Evolutionary conservation across 2,888 invertebrate genomes (phyloP).

Genomic region (Trimorus sp.): DNA sequence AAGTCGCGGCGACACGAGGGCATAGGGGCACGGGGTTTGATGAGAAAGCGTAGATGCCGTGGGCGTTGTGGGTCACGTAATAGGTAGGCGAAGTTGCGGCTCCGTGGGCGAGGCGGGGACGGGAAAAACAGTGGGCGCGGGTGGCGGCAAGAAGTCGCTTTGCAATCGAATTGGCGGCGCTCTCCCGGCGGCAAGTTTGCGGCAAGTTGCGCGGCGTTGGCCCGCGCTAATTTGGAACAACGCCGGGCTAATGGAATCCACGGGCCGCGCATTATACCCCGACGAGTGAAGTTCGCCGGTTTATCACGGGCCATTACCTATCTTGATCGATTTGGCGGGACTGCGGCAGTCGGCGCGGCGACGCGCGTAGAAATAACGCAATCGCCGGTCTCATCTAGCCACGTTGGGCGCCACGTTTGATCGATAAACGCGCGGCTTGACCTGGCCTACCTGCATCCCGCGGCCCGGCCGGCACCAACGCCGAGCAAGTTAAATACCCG

Average conservation of each 20-base stretch:
- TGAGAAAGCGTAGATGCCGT: no score
- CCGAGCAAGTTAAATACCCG: conserved; percentile 34
- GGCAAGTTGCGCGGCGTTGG: conserved; percentile 31
- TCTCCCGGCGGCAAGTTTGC: conserved; percentile 14
- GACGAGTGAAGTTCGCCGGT: conserved; percentile 36
- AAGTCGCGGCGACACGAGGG: no score
- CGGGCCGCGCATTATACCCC: conserved; percentile 43
- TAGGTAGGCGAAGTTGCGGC: no score
- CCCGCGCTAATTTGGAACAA: conserved; percentile 42
- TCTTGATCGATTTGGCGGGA: conserved; percentile 39
- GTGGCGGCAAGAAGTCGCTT: conserved; percentile 48
- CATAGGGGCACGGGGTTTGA: no score
- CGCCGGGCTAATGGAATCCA: conserved; percentile 53
- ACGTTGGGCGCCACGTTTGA: conserved; percentile 32
- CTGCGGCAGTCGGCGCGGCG: background rate
- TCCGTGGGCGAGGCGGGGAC: no score
- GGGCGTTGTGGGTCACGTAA: no score
- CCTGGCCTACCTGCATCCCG: conserved; percentile 6
- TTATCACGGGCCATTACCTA: conserved; percentile 58
- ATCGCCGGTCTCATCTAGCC: conserved; percentile 25
- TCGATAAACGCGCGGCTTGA: conserved; percentile 33
- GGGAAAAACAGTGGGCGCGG: conserved; percentile 26
- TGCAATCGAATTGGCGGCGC: conserved; percentile 29
- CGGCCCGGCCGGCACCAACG: background rate
- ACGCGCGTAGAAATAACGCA: conserved; percentile 20